Percentiles rank a stretch among this genome's conserved stretches.
Conservation (phyloP, 2,888 invertebrate species). For the Epistrophella euchroma region DNA sequence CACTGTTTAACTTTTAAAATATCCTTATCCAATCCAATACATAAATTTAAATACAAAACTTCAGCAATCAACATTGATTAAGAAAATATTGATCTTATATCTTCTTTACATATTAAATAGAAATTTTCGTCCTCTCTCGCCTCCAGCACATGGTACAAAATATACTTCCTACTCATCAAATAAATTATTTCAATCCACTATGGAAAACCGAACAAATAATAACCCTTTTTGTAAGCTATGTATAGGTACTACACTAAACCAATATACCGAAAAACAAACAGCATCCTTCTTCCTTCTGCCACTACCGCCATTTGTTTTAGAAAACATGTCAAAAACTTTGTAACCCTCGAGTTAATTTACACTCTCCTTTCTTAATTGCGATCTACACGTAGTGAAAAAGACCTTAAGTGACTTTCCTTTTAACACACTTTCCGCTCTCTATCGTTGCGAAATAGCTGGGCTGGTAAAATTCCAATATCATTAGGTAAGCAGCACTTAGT, state of each 20-base stretch:
- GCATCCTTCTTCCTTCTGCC: neutral
- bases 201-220: slow-evolving; percentile 1
- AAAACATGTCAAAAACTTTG: slow-evolving; percentile 63
- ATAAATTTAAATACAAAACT: slow-evolving; percentile 8
- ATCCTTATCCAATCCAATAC: neutral
- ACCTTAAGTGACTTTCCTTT: slow-evolving; percentile 63
- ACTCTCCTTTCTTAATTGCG: slow-evolving; percentile 58
- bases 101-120: slow-evolving; percentile 11
- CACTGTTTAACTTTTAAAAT: neutral
- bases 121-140: neutral
- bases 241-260: neutral
- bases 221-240: slow-evolving; percentile 15
- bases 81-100: slow-evolving; percentile 25
- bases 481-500: neutral
- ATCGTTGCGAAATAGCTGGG: neutral
- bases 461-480: slow-evolving; percentile 43
- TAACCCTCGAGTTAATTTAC: slow-evolving; percentile 59
- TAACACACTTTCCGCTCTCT: neutral
- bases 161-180: slow-evolving; percentile 9
- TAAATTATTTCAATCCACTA: slow-evolving; percentile 36
- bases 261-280: slow-evolving; percentile 15
- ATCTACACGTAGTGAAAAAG: slow-evolving; percentile 37
- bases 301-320: slow-evolving; percentile 12
- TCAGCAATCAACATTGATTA: slow-evolving; percentile 18
- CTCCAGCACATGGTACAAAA: neutral